These are phyloP conservation scores for Euspilapteryx auroguttella DNA, from an alignment of 2,888 invertebrate species.

Conservation along the genomic window DNA sequence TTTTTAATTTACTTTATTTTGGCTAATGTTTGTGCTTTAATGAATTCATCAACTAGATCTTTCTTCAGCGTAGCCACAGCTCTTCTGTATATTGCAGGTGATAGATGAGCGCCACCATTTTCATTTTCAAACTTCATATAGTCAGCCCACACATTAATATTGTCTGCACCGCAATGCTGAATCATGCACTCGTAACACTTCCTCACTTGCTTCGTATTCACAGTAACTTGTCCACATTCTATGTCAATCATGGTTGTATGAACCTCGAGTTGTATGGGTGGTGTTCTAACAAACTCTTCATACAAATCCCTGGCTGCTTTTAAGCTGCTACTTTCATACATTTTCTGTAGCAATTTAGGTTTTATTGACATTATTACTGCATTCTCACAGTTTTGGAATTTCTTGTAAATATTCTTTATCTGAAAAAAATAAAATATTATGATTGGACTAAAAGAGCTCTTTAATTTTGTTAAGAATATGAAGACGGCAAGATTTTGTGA, in stretches of 20 bases:
- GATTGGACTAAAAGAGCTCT: no score
- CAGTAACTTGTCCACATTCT: slow-evolving; percentile 41
- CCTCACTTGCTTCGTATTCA: slow-evolving; percentile 50
- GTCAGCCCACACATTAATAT: slow-evolving; percentile 72
- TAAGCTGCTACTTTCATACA: slow-evolving; percentile 45
- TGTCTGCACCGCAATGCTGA: slow-evolving; percentile 66
- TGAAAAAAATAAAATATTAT: slow-evolving; percentile 17
- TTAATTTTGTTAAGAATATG: not conserved
- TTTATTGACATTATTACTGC: slow-evolving; percentile 54
- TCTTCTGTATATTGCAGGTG: slow-evolving; percentile 60
- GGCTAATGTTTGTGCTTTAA: slow-evolving; percentile 51
- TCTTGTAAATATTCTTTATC: slow-evolving; percentile 32
- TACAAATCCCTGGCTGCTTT: slow-evolving; percentile 65
- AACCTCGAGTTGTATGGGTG: slow-evolving; percentile 63
- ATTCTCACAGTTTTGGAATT: slow-evolving; percentile 47
- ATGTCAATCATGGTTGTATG: slow-evolving; percentile 65
- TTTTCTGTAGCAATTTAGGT: slow-evolving; percentile 65
- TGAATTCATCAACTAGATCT: slow-evolving; percentile 52
- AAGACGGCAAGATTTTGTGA: no score
- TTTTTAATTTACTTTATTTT: slow-evolving; percentile 50
- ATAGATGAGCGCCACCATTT: slow-evolving; percentile 58
- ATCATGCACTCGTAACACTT: slow-evolving; percentile 65
- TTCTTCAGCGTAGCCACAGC: slow-evolving; percentile 64
- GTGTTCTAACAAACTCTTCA: slow-evolving; percentile 54
- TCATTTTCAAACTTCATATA: slow-evolving; percentile 71